Base-by-base conservation (phyloP, 2,888 invertebrate genomes). In the Polyommatus iphigenia region DNA sequence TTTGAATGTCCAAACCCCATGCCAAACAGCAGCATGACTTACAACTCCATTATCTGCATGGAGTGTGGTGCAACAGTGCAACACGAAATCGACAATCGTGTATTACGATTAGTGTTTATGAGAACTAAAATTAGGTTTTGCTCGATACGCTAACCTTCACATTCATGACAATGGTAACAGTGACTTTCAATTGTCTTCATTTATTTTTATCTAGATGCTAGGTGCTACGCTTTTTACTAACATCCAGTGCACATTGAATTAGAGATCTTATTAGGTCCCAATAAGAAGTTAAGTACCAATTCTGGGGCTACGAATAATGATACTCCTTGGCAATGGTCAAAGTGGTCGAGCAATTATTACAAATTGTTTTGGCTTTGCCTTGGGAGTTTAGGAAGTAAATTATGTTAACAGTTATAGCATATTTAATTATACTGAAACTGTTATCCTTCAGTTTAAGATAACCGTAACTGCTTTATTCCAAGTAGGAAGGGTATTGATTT, bases 121-220 rank as follows among this genome's bases (percentile, higher is more conserved):
- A 20, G 73, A 41, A 20, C 41, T 36, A 32, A 20, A 13, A 73
- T 46, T 73, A 73, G 73, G 46, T 41, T 46, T 73, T 20, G 41
- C 13, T 24, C 36, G 6, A 73, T 13, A 36, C 73, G 73, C 73
- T 73, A 73, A 46, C 73, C 73, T 46, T 73, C 73, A 73, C 46
- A 72, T n/a, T 41, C 41, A 46, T 73, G 41, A 73, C 73, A 73
- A 73, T 73, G 73, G 73, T 24, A 46, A 73, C 73, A 73, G 41
- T 50, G 24, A 46, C 73, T 73, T 73, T 73, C 73, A 41, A 41
- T 67, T 29, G 67, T 67, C 15, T 15, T 62, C 62, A 24, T 62
- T 29, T 18, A 32, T 18, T 67, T 67, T 15, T 29, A 67, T 67
- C 67, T 29, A 24, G 20, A 32, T 32, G 67, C 29, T 67, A 67